phyloP scores from a whole-genome alignment of 1,140 invertebrate genomes.

The Camponotus pennsylvanicus region DNA sequence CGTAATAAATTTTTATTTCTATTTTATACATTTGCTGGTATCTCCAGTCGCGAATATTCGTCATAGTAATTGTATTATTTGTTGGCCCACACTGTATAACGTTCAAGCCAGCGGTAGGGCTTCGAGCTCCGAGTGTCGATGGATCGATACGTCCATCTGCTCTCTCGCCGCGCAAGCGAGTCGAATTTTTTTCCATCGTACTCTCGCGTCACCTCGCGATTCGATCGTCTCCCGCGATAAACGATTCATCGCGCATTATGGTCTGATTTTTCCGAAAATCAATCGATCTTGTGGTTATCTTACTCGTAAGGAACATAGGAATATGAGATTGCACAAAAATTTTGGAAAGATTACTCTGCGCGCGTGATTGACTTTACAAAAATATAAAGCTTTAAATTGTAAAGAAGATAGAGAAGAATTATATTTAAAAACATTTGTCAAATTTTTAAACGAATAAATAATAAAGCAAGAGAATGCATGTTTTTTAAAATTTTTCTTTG shows the following conservation, averaged over 20 bases:
- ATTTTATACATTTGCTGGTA: constrained; percentile 18
- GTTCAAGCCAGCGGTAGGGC: constrained; percentile 44
- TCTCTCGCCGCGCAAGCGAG: constrained; percentile 60
- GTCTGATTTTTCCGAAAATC: constrained; percentile 53
- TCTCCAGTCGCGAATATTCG: background rate
- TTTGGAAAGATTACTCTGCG: background rate
- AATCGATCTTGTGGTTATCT: constrained; percentile 28
- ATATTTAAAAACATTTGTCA: background rate
- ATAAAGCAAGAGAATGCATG: background rate
- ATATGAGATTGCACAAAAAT: constrained; percentile 10
- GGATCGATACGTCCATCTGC: constrained; percentile 75
- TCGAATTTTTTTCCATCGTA: constrained; percentile 68
- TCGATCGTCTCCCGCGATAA: constrained; percentile 68
- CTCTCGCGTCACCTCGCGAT: constrained; percentile 62
- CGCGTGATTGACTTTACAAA: background rate
- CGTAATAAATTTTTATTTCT: constrained; percentile 51
- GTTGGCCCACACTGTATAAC: constrained; percentile 63
- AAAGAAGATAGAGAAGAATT: background rate
- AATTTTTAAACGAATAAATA: background rate
- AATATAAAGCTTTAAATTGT: background rate
- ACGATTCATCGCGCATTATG: constrained; percentile 55
- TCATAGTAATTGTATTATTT: constrained; percentile 59
- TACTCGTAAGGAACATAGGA: background rate
- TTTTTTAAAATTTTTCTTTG: background rate
- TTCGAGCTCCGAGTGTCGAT: constrained; percentile 65